Conservation (phyloP, 2,888 invertebrate species). For the Drosophila limbata region DNA sequence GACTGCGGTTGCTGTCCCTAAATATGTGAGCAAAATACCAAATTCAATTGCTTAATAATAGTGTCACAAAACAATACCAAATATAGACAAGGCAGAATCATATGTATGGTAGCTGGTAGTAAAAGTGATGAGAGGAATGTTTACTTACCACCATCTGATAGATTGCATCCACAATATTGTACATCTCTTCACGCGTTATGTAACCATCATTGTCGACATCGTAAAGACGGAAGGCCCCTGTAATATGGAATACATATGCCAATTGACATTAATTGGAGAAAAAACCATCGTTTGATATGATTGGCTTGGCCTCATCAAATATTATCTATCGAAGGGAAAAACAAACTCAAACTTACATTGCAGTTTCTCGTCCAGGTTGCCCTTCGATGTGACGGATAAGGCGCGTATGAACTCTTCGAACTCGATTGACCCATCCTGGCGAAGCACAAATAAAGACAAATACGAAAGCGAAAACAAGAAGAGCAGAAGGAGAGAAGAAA, state of each 20-base stretch:
- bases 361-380: conserved; percentile 98
- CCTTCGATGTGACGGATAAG: conserved; percentile 98
- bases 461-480: background rate
- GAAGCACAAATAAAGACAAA: conserved; percentile 2
- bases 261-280: conserved; percentile 48
- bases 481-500: conserved; percentile 18
- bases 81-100: background rate
- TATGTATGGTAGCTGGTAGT: background rate
- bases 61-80: background rate
- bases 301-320: background rate
- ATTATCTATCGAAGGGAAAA: background rate
- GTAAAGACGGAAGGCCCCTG: conserved; percentile 98
- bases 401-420: conserved; percentile 99
- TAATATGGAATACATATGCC: conserved; percentile 8
- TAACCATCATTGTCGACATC: conserved; percentile 98
- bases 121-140: background rate
- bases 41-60: conserved; percentile 15
- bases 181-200: conserved; percentile 98
- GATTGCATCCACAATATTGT: conserved; percentile 98
- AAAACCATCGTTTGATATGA: background rate
- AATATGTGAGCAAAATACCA: conserved; percentile 46
- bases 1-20: conserved; percentile 95
- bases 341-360: conserved; percentile 94
- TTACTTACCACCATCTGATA: conserved; percentile 98
- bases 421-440: conserved; percentile 98